Evolutionary conservation across 2,888 invertebrate genomes (phyloP).

Genomic region (Rhagonycha fulva): DNA sequence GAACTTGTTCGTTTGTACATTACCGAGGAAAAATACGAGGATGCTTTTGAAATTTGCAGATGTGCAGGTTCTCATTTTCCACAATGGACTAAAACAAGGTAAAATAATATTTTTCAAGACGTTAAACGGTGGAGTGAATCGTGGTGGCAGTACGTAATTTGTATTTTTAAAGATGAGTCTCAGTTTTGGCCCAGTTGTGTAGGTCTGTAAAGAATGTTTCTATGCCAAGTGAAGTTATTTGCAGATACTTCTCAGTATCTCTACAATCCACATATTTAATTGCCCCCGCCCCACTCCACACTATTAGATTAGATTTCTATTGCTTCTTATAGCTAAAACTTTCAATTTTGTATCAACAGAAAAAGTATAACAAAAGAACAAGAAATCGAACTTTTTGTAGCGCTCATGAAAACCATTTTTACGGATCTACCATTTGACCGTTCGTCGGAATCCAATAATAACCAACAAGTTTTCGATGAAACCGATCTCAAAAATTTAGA

Average conservation of each 20-base stretch:
- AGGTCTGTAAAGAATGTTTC: no score
- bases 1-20: conserved; percentile 55
- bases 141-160: no score
- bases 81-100: conserved; percentile 26
- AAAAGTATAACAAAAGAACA: conserved; percentile 30
- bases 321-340: neutral
- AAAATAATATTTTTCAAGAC: neutral
- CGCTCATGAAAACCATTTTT: conserved; percentile 37
- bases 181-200: no score
- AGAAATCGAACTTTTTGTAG: conserved; percentile 35
- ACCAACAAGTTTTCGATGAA: conserved; percentile 43
- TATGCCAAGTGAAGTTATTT: no score
- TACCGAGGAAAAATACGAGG: conserved; percentile 57
- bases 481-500: conserved; percentile 53
- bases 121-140: no score
- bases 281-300: no score
- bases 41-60: conserved; percentile 53
- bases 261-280: no score
- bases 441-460: conserved; percentile 38
- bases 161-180: no score
- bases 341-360: conserved; percentile 25
- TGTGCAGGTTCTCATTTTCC: conserved; percentile 15
- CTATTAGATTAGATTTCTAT: no score
- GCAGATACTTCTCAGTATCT: no score
- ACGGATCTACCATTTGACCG: conserved; percentile 28